These are phyloP conservation scores for Sclerodermus sp. DNA, from an alignment of 2,888 invertebrate genomes.

Conservation along the genomic window DNA sequence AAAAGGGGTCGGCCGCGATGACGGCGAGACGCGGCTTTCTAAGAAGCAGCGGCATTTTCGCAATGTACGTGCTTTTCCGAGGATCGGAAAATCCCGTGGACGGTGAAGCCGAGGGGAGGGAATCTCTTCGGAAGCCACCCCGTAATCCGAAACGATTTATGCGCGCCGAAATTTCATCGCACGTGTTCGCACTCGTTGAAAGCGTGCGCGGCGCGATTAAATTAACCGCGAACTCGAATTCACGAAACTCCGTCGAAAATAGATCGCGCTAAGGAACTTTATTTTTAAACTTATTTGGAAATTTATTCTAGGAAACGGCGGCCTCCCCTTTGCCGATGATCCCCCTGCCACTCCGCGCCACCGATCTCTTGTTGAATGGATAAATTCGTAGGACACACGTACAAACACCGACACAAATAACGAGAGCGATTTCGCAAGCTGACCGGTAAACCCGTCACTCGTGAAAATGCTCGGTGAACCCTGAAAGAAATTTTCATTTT, in stretches of 20 bases:
- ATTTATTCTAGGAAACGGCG: background rate
- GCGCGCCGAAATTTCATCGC: background rate
- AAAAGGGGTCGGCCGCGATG: too few species aligned
- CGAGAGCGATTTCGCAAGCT: background rate
- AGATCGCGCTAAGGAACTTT: background rate
- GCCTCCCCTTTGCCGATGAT: too few species aligned
- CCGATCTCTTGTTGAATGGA: too few species aligned
- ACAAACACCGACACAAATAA: too few species aligned
- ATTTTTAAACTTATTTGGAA: conserved; percentile 1
- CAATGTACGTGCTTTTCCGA: too few species aligned
- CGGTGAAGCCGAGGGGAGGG: too few species aligned
- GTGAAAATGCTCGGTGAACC: conserved; percentile 29
- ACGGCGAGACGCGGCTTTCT: too few species aligned
- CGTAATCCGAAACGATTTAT: background rate
- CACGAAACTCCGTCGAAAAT: background rate
- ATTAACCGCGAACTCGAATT: background rate
- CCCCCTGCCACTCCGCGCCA: too few species aligned
- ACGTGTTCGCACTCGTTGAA: background rate
- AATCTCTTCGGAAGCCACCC: too few species aligned
- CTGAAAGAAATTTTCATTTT: conserved; percentile 35
- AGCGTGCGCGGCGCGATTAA: background rate
- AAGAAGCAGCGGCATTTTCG: too few species aligned
- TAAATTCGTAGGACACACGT: too few species aligned
- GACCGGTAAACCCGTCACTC: conserved; percentile 1
- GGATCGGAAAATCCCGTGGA: too few species aligned